A percentile compares a stretch with the other conserved stretches of the same genome.
phyloP scores from a whole-genome alignment of 2,113 vertebrate genomes.

The Thalassarche chlororhynchos region DNA sequence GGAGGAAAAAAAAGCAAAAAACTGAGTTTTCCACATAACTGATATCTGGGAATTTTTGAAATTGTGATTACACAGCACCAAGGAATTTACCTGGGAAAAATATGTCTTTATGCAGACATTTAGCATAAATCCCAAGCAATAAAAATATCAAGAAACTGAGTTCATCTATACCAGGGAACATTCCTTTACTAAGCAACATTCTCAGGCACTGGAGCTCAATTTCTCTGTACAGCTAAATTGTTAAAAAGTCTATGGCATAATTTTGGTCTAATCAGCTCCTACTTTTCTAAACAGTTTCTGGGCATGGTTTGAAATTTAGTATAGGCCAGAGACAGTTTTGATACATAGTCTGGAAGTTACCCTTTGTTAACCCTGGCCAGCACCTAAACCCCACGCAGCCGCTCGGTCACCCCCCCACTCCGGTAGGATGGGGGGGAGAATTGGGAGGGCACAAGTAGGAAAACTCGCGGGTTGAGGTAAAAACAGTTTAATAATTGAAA shows the following conservation, averaged over 20 bases:
- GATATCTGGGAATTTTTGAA: not conserved
- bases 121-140: not conserved
- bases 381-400: too few species aligned
- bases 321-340: not conserved
- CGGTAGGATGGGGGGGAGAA: too few species aligned
- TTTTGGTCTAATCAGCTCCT: not conserved
- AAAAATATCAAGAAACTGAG: not conserved
- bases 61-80: not conserved
- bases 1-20: too few species aligned
- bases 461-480: too few species aligned
- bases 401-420: too few species aligned
- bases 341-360: not conserved
- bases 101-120: not conserved
- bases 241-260: not conserved
- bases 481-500: too few species aligned
- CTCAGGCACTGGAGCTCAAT: not conserved
- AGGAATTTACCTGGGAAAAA: not conserved
- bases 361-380: too few species aligned
- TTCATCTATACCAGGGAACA: not conserved
- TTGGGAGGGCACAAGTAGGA: too few species aligned
- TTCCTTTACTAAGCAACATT: not conserved
- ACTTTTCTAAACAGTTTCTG: not conserved
- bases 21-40: not conserved
- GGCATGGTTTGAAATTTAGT: not conserved
- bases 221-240: not conserved